Evolutionary conservation across 2,113 vertebrate genomes (phyloP).

Genomic region (Brienomyrus brachyistius): DNA sequence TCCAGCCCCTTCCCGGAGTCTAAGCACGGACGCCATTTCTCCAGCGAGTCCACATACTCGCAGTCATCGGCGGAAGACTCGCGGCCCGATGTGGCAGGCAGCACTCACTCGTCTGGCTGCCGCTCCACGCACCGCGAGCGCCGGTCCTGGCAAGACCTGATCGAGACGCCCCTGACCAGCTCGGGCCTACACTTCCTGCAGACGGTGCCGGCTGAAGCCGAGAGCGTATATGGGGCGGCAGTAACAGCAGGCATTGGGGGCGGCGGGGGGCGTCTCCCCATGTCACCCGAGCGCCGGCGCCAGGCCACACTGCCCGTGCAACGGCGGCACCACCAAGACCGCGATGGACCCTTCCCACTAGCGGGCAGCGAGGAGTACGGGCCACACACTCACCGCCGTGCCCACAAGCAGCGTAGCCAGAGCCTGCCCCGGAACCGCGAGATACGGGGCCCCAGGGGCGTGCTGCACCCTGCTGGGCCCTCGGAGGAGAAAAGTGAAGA

Average conservation of each 20-base stretch:
- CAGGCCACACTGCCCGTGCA: constrained; percentile 72
- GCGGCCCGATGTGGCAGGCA: constrained; percentile 48
- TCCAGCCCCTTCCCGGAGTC: constrained; percentile 78
- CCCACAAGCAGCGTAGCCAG: constrained; percentile 77
- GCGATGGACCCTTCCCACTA: constrained; percentile 81
- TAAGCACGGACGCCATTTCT: constrained; percentile 72
- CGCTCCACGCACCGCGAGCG: constrained; percentile 70
- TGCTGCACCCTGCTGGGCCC: constrained; percentile 47
- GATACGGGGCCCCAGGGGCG: constrained; percentile 45
- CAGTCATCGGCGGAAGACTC: constrained; percentile 73
- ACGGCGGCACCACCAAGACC: constrained; percentile 64
- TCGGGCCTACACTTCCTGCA: constrained; percentile 67
- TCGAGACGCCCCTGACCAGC: constrained; percentile 71
- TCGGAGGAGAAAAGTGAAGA: constrained; percentile 68
- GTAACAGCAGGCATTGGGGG: constrained; percentile 36
- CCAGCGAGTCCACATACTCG: constrained; percentile 79
- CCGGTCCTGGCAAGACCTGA: constrained; percentile 79
- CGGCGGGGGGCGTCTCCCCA: constrained; percentile 45
- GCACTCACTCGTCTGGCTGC: constrained; percentile 63
- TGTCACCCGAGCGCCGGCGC: constrained; percentile 69
- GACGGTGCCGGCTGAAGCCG: constrained; percentile 48
- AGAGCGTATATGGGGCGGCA: constrained; percentile 30
- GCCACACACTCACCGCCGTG: constrained; percentile 54
- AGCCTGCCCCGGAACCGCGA: constrained; percentile 80
- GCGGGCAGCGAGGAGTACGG: constrained; percentile 62